Conservation (phyloP, 2,888 invertebrate species). For the Oxyteleia sp. region DNA sequence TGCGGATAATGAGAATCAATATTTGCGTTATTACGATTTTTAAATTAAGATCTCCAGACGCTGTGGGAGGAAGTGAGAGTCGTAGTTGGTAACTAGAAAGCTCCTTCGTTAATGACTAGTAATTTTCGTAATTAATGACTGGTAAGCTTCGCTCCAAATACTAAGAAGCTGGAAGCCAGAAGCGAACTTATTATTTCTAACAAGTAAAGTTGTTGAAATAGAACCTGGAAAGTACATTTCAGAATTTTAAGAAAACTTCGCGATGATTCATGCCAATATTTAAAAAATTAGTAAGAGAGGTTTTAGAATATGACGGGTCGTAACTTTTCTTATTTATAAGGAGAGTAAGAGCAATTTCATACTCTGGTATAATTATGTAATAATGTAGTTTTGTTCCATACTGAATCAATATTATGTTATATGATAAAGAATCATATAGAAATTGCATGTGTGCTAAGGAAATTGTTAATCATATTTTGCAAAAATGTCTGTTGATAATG, state of each 20-base stretch:
- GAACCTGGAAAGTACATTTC: constrained; percentile 6
- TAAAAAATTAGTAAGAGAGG: not conserved
- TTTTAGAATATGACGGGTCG: not conserved
- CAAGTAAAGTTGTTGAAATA: constrained; percentile 39
- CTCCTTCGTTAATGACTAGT: constrained; percentile 65
- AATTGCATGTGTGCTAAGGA: no score
- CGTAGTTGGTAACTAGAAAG: constrained; percentile 48
- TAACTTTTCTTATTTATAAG: no score
- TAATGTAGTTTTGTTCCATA: no score
- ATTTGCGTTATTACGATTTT: constrained; percentile 4
- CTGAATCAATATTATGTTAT: no score
- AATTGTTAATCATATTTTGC: no score
- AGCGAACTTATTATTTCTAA: constrained; percentile 51
- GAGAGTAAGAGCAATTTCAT: no score
- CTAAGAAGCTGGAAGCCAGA: constrained; percentile 34
- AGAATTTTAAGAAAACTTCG: not conserved
- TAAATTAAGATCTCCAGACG: constrained; percentile 31
- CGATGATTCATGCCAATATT: not conserved
- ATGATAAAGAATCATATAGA: no score
- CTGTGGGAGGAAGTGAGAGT: constrained; percentile 28
- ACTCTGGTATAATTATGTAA: no score
- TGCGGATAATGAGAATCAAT: constrained; percentile 32
- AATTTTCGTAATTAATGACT: constrained; percentile 64
- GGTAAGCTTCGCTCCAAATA: constrained; percentile 51
- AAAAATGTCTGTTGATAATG: not conserved